Percentiles rank a stretch among this genome's conserved stretches.
These are phyloP conservation scores for Diadema setosum DNA, from an alignment of 35 echinoderm and acorn worm genomes.

Conservation along the genomic window DNA sequence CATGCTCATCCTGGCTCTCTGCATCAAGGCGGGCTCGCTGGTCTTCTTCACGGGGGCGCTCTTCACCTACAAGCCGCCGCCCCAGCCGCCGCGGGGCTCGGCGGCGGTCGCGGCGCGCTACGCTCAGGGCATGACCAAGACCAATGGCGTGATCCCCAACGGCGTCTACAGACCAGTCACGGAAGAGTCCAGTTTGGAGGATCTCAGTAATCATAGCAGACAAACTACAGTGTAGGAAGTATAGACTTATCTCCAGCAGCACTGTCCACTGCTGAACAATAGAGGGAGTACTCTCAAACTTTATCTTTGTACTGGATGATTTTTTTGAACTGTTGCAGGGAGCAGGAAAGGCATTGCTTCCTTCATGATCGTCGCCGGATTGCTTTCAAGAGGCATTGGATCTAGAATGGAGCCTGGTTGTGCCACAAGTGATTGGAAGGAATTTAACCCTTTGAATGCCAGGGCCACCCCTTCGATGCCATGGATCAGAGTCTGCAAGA, in stretches of 20 bases:
- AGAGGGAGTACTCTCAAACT: conserved; percentile 2
- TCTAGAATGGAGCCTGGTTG: no score
- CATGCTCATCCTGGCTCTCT: conserved; percentile 48
- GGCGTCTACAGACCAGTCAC: neutral
- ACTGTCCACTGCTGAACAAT: neutral
- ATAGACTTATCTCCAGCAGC: no score
- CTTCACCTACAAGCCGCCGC: conserved; percentile 53
- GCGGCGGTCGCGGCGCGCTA: neutral
- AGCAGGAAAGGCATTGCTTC: no score
- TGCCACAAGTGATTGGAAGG: no score
- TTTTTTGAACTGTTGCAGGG: no score
- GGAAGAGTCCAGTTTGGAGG: neutral
- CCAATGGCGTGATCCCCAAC: neutral
- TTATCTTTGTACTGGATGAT: no score
- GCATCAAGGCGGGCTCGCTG: conserved; percentile 71
- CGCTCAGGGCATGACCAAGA: neutral
- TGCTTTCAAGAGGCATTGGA: no score
- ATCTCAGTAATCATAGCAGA: neutral
- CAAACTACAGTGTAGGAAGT: neutral
- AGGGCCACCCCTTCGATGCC: no score
- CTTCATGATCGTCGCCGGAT: no score
- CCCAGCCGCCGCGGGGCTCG: neutral
- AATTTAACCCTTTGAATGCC: no score
- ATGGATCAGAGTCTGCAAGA: no score
- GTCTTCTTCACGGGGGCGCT: conserved; percentile 71